phyloP scores from a whole-genome alignment of 1,140 invertebrate genomes.

The Metaphire vulgaris region DNA sequence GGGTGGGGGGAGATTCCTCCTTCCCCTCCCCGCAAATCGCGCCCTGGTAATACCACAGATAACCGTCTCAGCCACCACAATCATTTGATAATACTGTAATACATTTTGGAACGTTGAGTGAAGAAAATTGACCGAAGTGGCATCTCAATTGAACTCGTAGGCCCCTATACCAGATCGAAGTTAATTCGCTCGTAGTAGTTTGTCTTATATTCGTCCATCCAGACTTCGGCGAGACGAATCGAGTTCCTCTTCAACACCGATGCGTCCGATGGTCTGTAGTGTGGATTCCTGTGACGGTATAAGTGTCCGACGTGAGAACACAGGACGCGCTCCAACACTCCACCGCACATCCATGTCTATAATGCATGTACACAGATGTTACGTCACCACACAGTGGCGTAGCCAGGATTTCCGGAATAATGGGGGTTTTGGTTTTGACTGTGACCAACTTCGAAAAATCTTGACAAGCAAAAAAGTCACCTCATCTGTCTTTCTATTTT shows the following conservation, averaged over 20 bases:
- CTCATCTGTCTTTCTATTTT: no score
- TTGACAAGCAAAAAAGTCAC: no score
- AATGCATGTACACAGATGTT: neutral
- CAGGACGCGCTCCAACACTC: conserved; percentile 82
- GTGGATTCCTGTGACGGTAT: conserved; percentile 61
- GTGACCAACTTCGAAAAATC: conserved; percentile 47
- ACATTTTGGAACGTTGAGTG: no score
- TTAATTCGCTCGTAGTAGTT: conserved; percentile 75
- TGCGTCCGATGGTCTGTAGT: conserved; percentile 34
- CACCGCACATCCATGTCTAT: conserved; percentile 52
- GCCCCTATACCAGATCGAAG: conserved; percentile 4
- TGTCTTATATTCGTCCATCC: conserved; percentile 86
- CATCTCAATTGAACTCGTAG: no score
- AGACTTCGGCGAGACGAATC: conserved; percentile 54
- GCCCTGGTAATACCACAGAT: no score
- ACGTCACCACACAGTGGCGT: neutral
- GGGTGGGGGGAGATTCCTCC: no score
- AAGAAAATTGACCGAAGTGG: no score
- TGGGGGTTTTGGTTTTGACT: neutral
- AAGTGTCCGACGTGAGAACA: conserved; percentile 96
- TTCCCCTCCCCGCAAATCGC: no score
- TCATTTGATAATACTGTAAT: no score
- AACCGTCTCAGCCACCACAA: no score
- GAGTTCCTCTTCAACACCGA: conserved; percentile 49
- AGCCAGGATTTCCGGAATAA: neutral